A percentile compares a stretch with the other conserved stretches of the same genome.
phyloP scores from a whole-genome alignment of 2,797 vertebrate species.

The Chiroxiphia lanceolata region DNA sequence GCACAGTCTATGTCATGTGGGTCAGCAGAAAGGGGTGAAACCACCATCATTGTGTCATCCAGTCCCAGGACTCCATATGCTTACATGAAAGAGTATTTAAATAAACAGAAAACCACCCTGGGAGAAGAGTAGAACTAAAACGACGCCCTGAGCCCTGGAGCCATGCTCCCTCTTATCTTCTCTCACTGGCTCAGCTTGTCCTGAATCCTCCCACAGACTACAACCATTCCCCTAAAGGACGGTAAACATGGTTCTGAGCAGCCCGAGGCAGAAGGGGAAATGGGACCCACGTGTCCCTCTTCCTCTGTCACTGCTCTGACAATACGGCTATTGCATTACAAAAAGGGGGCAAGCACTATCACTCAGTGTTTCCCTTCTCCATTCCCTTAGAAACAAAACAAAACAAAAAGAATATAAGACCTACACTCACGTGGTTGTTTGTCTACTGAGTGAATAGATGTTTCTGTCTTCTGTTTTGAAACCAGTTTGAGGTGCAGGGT shows the following conservation, averaged over 20 bases:
- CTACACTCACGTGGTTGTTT: background rate
- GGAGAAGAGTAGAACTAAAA: background rate
- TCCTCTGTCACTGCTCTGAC: background rate
- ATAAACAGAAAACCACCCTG: background rate
- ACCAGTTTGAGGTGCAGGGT: background rate
- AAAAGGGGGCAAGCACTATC: background rate
- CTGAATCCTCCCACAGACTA: background rate
- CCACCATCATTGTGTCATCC: background rate
- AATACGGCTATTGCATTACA: background rate
- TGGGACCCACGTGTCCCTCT: background rate
- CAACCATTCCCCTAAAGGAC: background rate
- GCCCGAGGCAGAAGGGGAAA: background rate
- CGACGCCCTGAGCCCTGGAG: background rate
- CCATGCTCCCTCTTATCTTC: background rate
- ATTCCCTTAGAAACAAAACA: background rate
- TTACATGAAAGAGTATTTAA: background rate
- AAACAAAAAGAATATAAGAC: background rate
- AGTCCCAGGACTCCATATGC: background rate
- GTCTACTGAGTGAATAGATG: background rate
- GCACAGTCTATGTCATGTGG: rapidly evolving
- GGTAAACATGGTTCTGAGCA: background rate
- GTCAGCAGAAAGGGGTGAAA: background rate
- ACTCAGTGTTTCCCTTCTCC: background rate
- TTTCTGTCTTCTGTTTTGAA: background rate
- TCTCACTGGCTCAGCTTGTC: rapidly evolving